A percentile compares a stretch with the other conserved stretches of the same genome.
Evolutionary conservation across 2,888 invertebrate genomes (phyloP).

Genomic region (Nymphalis c-album): DNA sequence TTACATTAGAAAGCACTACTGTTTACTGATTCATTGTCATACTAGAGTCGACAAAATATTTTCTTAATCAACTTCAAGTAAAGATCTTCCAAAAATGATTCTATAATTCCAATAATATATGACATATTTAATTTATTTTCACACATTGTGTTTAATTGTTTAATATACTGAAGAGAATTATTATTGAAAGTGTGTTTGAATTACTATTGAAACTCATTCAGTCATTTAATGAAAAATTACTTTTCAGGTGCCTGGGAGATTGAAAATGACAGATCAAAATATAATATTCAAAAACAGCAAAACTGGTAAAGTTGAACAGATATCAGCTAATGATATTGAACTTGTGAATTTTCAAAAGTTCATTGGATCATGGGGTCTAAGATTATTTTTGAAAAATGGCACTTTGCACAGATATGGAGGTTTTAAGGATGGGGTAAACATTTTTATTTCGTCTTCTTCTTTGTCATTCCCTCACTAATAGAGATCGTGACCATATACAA

Average conservation of each 20-base stretch:
- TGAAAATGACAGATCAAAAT: conserved; percentile 95
- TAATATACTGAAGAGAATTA: neutral
- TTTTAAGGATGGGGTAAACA: conserved; percentile 91
- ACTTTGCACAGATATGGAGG: conserved; percentile 95
- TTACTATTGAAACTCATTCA: neutral
- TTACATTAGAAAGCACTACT: too few relatives aligned
- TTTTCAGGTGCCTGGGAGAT: conserved; percentile 90
- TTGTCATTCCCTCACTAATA: too few relatives aligned
- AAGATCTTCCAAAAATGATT: too few relatives aligned
- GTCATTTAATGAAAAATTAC: conserved; percentile 1
- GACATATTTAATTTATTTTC: too few relatives aligned
- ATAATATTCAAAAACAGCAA: conserved; percentile 97
- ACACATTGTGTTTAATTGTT: neutral
- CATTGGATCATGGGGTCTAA: conserved; percentile 93
- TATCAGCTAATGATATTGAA: conserved; percentile 92
- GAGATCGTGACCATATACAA: too few relatives aligned
- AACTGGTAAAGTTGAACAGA: conserved; percentile 97
- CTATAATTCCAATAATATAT: too few relatives aligned
- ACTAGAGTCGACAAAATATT: too few relatives aligned
- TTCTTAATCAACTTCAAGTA: too few relatives aligned
- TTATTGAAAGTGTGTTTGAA: neutral
- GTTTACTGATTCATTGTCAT: too few relatives aligned
- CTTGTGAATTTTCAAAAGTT: conserved; percentile 95
- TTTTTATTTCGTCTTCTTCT: too few relatives aligned
- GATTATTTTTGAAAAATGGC: conserved; percentile 95